Conservation (phyloP, 2,888 invertebrate genomes). For the Dendrolimus pini region DNA sequence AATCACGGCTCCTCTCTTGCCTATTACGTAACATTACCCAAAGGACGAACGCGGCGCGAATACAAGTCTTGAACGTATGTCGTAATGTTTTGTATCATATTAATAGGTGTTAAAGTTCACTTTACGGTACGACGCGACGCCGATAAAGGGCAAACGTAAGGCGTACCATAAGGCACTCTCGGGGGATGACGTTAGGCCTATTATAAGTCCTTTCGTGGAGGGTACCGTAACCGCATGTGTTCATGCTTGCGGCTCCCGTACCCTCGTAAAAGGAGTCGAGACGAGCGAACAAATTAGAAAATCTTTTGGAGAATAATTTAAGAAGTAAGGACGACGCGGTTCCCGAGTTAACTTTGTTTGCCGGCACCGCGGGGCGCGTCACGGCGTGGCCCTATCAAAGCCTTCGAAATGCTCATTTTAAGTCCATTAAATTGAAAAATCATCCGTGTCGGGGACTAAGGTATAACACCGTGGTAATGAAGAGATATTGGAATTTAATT, state of each 20-base stretch:
- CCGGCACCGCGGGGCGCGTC: constrained; percentile 29
- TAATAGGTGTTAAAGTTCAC: constrained; percentile 50
- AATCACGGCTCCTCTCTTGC: constrained; percentile 61
- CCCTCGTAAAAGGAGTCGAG: constrained; percentile 46
- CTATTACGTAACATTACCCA: constrained; percentile 74
- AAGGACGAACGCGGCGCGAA: constrained; percentile 66
- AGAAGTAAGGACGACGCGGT: constrained; percentile 47
- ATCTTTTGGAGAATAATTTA: constrained; percentile 74
- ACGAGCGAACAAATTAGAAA: constrained; percentile 70
- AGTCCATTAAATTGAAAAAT: constrained; percentile 31
- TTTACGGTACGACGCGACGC: constrained; percentile 32
- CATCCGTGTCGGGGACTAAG: constrained; percentile 5
- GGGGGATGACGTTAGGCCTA: constrained; percentile 46
- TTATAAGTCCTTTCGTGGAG: constrained; percentile 44
- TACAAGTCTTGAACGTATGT: constrained; percentile 43
- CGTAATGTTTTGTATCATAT: constrained; percentile 47
- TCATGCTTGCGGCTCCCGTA: constrained; percentile 39
- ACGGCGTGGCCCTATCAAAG: constrained; percentile 22
- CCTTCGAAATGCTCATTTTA: constrained; percentile 40
- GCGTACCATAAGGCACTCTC: constrained; percentile 47
- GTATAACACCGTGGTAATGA: background rate
- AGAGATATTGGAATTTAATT: background rate
- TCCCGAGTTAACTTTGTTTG: constrained; percentile 50
- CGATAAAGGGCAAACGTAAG: constrained; percentile 39
- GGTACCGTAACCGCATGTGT: constrained; percentile 38